Percentiles rank a stretch among this genome's conserved stretches.
Conservation (phyloP, 2,113 vertebrate genomes). For the Panthera tigris region DNA sequence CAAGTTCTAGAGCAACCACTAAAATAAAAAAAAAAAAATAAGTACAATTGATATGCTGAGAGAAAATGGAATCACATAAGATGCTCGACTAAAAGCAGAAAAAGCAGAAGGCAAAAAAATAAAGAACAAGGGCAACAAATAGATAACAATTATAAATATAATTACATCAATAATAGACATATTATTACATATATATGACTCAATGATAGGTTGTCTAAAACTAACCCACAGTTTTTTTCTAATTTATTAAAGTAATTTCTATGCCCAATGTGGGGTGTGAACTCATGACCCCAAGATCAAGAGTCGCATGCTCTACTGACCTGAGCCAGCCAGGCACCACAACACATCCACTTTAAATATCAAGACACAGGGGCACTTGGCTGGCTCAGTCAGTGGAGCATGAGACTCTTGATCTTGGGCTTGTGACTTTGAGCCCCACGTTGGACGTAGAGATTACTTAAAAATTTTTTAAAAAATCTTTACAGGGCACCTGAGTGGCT, state of each 20-base stretch:
- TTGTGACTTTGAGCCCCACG: too few species aligned
- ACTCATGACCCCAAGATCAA: not conserved
- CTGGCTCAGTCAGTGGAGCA: not conserved
- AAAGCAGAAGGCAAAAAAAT: not conserved
- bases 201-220: not conserved
- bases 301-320: not conserved
- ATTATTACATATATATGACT: not conserved
- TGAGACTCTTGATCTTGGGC: too few species aligned
- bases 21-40: not conserved
- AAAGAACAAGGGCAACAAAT: not conserved
- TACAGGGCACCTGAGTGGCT: too few species aligned
- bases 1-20: not conserved
- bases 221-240: not conserved
- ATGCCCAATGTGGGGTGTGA: not conserved
- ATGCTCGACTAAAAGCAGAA: not conserved
- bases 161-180: not conserved
- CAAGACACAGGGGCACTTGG: not conserved
- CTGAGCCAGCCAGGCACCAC: not conserved
- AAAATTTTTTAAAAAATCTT: too few species aligned
- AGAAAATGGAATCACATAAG: not conserved
- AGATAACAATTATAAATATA: slow-evolving; percentile 15
- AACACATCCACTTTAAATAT: not conserved
- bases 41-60: not conserved
- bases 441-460: too few species aligned
- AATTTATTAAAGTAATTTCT: not conserved